These are phyloP conservation scores for Thinocorus orbignyianus DNA, from an alignment of 2,113 vertebrate genomes.

Conservation along the genomic window DNA sequence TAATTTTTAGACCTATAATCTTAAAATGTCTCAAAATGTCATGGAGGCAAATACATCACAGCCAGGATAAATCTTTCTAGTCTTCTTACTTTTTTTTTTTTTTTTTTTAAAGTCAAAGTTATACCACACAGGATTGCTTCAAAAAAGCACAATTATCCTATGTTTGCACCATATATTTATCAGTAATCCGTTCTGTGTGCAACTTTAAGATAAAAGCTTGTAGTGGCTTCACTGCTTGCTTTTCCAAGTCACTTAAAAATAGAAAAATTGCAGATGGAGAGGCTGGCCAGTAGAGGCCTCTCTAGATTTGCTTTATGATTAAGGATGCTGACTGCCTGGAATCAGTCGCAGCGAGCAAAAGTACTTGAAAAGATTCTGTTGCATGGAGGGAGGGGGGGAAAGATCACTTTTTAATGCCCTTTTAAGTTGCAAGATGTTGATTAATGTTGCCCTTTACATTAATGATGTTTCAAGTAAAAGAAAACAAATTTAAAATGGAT, in stretches of 20 bases:
- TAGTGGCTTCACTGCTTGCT: background rate
- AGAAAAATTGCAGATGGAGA: conserved; percentile 63
- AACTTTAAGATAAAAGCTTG: conserved; percentile 56
- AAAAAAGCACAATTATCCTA: conserved; percentile 29
- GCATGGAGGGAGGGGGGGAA: conserved; percentile 27
- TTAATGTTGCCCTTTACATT: conserved; percentile 89
- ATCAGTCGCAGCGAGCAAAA: conserved; percentile 59
- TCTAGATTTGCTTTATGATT: conserved; percentile 85
- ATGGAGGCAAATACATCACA: conserved; percentile 27
- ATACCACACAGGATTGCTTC: background rate
- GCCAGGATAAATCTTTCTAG: conserved; percentile 37
- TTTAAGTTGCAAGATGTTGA: conserved; percentile 85
- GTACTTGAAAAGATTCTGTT: conserved; percentile 82
- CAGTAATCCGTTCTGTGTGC: conserved; percentile 30
- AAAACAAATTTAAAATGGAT: conserved; percentile 90
- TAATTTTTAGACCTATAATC: conserved; percentile 55
- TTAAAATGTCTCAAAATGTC: conserved; percentile 45
- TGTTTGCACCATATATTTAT: conserved; percentile 10
- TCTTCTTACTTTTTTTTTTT: conserved; percentile 24
- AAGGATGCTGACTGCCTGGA: conserved; percentile 19
- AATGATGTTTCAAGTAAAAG: conserved; percentile 87
- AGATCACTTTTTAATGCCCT: conserved; percentile 85
- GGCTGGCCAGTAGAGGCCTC: conserved; percentile 93
- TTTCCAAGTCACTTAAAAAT: conserved; percentile 4
- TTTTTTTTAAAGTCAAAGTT: background rate